These are phyloP conservation scores for Acleris cristana DNA, from an alignment of 2,888 invertebrate species.

Conservation along the genomic window DNA sequence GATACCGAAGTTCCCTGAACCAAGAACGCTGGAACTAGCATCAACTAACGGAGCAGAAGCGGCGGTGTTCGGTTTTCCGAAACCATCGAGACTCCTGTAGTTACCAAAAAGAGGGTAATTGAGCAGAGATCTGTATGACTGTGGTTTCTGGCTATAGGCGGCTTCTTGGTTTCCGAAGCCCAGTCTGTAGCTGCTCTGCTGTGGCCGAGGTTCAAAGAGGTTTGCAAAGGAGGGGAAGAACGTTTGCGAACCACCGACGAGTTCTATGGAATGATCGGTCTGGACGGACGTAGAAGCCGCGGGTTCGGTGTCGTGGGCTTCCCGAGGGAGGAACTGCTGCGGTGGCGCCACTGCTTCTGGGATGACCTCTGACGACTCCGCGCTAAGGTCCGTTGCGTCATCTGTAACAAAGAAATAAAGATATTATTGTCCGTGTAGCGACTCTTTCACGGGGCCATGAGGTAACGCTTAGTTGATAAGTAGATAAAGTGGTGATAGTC, in stretches of 20 bases:
- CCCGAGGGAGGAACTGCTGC: slow-evolving; percentile 45
- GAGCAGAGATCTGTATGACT: slow-evolving; percentile 74
- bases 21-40: slow-evolving; percentile 86
- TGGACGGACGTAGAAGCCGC: slow-evolving; percentile 58
- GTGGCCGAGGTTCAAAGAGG: slow-evolving; percentile 83
- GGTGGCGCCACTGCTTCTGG: slow-evolving; percentile 75
- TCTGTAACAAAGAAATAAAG: slow-evolving; percentile 64
- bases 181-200: slow-evolving; percentile 83
- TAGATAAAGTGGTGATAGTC: not conserved
- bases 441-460: too few relatives aligned
- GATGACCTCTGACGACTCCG: slow-evolving; percentile 77
- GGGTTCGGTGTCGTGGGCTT: slow-evolving; percentile 54
- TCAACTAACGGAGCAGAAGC: slow-evolving; percentile 72
- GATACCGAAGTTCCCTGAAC: slow-evolving; percentile 94
- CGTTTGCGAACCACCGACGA: slow-evolving; percentile 85
- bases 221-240: slow-evolving; percentile 92
- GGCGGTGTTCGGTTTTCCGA: slow-evolving; percentile 67
- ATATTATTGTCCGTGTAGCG: not conserved
- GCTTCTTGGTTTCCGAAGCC: slow-evolving; percentile 84
- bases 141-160: slow-evolving; percentile 85
- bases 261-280: slow-evolving; percentile 81
- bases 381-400: slow-evolving; percentile 68
- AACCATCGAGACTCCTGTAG: slow-evolving; percentile 68
- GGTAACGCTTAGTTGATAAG: not conserved
- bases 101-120: slow-evolving; percentile 75